Percentiles rank a stretch among this genome's conserved stretches.
phyloP scores from a whole-genome alignment of 2,888 invertebrate species.

The Heliconius hortense region DNA sequence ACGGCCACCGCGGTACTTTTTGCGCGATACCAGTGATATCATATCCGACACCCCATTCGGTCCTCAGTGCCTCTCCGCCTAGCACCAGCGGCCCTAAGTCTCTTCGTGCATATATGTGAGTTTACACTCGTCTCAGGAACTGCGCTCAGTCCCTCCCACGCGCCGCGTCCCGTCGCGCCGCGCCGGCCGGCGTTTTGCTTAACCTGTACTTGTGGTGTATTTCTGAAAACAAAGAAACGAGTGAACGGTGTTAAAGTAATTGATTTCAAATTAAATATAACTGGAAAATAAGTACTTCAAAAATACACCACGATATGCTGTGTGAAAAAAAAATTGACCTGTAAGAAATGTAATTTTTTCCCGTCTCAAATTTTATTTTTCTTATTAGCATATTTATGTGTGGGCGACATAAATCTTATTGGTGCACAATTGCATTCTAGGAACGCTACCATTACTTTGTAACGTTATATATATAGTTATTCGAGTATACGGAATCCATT shows the following conservation, averaged over 20 bases:
- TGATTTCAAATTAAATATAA: slow-evolving; percentile 30
- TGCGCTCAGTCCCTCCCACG: slow-evolving; percentile 44
- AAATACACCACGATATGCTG: slow-evolving; percentile 47
- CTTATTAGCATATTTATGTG: background rate
- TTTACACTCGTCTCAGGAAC: slow-evolving; percentile 46
- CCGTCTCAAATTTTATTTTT: background rate
- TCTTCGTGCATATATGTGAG: slow-evolving; percentile 71
- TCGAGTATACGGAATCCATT: slow-evolving; percentile 16
- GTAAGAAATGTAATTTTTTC: background rate
- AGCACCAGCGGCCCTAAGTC: slow-evolving; percentile 63
- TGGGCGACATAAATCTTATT: background rate
- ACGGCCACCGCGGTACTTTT: slow-evolving; percentile 76
- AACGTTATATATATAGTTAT: background rate
- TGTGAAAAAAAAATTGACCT: slow-evolving; percentile 3
- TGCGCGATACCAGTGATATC: slow-evolving; percentile 45
- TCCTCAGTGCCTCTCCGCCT: slow-evolving; percentile 63
- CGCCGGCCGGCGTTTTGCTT: slow-evolving; percentile 69
- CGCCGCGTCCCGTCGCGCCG: slow-evolving; percentile 44
- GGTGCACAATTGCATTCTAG: background rate
- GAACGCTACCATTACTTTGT: background rate
- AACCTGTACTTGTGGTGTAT: slow-evolving; percentile 63
- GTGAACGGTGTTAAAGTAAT: slow-evolving; percentile 52
- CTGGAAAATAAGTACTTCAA: slow-evolving; percentile 43
- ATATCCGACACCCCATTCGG: slow-evolving; percentile 40
- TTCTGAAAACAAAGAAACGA: slow-evolving; percentile 52